Evolutionary conservation across 2,888 invertebrate genomes (phyloP).

Genomic region (Eumerus sabulonum): DNA sequence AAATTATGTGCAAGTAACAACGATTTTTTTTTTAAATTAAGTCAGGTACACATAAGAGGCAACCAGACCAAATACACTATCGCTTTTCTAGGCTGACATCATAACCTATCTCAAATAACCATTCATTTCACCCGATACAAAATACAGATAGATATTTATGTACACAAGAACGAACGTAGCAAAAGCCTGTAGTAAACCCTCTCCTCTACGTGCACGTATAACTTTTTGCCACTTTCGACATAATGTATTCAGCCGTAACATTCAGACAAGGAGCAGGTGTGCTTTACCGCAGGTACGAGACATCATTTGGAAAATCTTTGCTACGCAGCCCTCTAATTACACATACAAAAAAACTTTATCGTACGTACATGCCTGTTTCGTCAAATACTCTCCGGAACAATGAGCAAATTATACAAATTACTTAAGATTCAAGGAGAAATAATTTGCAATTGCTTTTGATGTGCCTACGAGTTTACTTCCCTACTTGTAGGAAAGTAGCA

Average conservation of each 20-base stretch:
- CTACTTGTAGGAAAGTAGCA: conserved; percentile 55
- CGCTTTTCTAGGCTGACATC: no score
- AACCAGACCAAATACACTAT: no score
- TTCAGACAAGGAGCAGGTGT: conserved; percentile 62
- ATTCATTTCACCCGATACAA: no score
- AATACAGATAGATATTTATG: conserved; percentile 39
- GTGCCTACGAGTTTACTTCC: conserved; percentile 56
- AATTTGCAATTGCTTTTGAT: conserved; percentile 69
- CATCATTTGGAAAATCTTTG: conserved; percentile 61
- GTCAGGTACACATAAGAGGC: no score
- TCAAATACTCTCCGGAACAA: conserved; percentile 66
- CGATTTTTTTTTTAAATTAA: no score
- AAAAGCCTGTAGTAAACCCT: conserved; percentile 48
- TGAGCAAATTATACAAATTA: conserved; percentile 69
- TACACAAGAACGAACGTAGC: conserved; percentile 31
- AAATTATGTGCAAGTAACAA: no score
- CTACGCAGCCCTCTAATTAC: conserved; percentile 62
- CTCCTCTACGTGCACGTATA: conserved; percentile 13
- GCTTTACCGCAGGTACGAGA: conserved; percentile 62
- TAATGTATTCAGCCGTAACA: conserved; percentile 49
- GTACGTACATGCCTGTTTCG: conserved; percentile 65
- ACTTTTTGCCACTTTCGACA: conserved; percentile 27
- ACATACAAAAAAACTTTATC: conserved; percentile 66
- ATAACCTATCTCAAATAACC: no score
- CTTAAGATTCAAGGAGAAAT: conserved; percentile 67